phyloP scores from a whole-genome alignment of 2,797 vertebrate genomes.

The Pelodytes ibericus region DNA sequence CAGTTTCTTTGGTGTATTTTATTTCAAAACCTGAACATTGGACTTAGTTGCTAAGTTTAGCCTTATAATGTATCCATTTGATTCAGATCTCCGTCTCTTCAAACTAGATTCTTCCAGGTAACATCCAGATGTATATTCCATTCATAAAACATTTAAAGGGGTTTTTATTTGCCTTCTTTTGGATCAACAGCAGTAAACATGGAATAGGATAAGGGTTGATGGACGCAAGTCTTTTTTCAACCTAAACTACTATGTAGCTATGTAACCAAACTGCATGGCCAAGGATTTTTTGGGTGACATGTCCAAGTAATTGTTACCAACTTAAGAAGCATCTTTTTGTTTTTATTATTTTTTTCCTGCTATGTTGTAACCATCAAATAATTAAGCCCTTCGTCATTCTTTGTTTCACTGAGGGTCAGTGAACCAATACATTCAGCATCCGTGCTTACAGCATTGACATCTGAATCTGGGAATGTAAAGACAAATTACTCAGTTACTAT shows the following conservation, averaged over 20 bases:
- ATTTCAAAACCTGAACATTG: too few relatives aligned
- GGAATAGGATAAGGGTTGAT: too few relatives aligned
- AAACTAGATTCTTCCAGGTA: background rate
- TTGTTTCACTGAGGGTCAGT: constrained; percentile 62
- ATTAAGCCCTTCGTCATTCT: constrained; percentile 72
- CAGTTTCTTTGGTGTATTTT: too few relatives aligned
- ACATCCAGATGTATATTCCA: background rate
- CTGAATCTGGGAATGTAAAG: constrained; percentile 57
- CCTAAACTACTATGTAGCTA: too few relatives aligned
- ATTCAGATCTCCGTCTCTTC: too few relatives aligned
- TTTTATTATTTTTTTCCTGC: constrained; percentile 45
- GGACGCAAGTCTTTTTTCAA: too few relatives aligned
- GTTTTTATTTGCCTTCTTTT: too few relatives aligned
- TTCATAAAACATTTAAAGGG: background rate
- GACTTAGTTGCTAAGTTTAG: too few relatives aligned
- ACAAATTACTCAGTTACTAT: background rate
- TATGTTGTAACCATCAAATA: constrained; percentile 71
- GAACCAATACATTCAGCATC: constrained; percentile 62
- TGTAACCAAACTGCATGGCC: background rate
- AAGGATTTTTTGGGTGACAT: constrained; percentile 11
- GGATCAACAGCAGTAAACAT: too few relatives aligned
- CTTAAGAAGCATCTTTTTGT: background rate
- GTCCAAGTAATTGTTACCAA: background rate
- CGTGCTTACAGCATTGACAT: constrained; percentile 48
- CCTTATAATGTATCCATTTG: too few relatives aligned